Evolutionary conservation across 1,140 invertebrate genomes (phyloP).

Genomic region (Rhopalosiphum padi): DNA sequence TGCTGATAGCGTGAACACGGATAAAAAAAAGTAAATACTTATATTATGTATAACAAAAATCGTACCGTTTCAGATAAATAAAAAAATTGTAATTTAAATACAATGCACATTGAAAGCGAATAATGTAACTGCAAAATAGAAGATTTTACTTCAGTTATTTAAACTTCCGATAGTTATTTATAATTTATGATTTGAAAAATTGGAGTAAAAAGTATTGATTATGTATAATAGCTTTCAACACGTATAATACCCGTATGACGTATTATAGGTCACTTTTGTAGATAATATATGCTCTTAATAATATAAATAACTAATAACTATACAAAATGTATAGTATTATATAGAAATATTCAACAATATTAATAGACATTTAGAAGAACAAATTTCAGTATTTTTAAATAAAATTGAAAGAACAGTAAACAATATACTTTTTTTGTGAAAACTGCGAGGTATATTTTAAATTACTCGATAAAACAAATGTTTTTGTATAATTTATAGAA

Average conservation of each 20-base stretch:
- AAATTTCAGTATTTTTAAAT: not conserved
- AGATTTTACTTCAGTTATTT: not conserved
- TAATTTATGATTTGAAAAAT: not conserved
- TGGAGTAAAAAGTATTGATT: constrained; percentile 7
- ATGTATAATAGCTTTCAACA: constrained; percentile 4
- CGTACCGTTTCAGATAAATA: not conserved
- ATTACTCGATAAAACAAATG: not conserved
- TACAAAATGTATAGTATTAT: not conserved
- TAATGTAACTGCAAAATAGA: not conserved
- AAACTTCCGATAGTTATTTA: not conserved
- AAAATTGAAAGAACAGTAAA: not conserved
- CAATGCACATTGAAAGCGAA: not conserved
- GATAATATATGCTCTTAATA: not conserved
- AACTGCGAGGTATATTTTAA: not conserved
- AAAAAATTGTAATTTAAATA: not conserved
- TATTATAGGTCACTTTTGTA: not conserved
- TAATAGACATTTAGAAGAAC: not conserved
- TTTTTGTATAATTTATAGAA: not conserved
- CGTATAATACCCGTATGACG: not conserved
- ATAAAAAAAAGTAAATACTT: constrained; percentile 1
- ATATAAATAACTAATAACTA: not conserved
- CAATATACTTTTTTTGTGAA: not conserved
- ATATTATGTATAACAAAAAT: not conserved
- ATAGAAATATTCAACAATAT: not conserved
- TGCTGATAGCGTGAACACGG: not conserved